Evolutionary conservation across 2,797 vertebrate genomes (phyloP).

Genomic region (Halcyon leucocephala): DNA sequence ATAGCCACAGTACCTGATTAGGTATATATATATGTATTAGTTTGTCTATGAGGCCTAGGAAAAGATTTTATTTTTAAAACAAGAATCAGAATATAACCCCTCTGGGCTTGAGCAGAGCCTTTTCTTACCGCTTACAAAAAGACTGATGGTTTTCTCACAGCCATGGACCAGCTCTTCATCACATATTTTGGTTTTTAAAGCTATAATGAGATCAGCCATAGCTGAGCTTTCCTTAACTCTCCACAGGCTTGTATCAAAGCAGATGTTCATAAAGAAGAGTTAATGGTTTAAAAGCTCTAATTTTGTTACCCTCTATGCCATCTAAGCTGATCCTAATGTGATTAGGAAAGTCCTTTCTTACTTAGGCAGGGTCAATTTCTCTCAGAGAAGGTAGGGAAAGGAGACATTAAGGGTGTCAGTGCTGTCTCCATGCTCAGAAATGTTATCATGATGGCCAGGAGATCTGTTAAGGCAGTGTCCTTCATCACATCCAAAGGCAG

Average conservation of each 20-base stretch:
- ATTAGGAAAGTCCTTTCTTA: constrained; percentile 73
- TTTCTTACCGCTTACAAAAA: background rate
- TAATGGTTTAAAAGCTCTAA: constrained; percentile 81
- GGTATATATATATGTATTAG: background rate
- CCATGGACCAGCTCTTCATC: background rate
- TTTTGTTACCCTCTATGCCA: constrained; percentile 73
- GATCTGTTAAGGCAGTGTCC: constrained; percentile 16
- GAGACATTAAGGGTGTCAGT: constrained; percentile 44
- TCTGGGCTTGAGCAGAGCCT: background rate
- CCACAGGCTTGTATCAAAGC: constrained; percentile 2
- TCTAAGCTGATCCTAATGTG: constrained; percentile 77
- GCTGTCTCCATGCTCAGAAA: constrained; percentile 60
- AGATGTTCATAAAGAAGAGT: constrained; percentile 62
- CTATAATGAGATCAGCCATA: constrained; percentile 53
- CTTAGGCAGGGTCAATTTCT: constrained; percentile 74
- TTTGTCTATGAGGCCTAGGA: background rate
- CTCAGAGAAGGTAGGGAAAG: constrained; percentile 33
- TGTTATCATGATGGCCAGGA: constrained; percentile 41
- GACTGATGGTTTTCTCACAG: background rate
- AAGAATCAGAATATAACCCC: background rate
- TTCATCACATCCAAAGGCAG: constrained; percentile 37
- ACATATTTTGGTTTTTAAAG: constrained; percentile 24
- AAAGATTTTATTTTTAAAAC: background rate
- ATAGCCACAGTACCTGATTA: background rate
- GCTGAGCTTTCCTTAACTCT: constrained; percentile 50